Base-by-base conservation (phyloP, 1,140 invertebrate genomes). In the Drosophila truncata region DNA sequence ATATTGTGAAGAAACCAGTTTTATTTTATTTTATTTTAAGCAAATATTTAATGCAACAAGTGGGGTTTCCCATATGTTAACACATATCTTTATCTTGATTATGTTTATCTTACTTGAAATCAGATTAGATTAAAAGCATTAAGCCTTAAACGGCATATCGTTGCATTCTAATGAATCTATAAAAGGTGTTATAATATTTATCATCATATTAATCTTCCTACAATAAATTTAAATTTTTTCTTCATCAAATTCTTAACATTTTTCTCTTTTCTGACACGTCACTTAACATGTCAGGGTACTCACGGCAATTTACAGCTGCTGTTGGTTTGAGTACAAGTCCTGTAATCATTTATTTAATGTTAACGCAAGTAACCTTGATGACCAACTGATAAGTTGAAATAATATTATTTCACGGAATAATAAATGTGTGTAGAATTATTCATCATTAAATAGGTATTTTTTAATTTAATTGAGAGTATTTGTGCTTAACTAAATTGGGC, bases 261-360 rank as follows among this genome's bases (percentile, higher is more conserved):
- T 35, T 23, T 49, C 42, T 4, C 10, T 54, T 27, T 37, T 6
- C 16, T 60, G 1, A 65, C 25, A n/a, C 8, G 3, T 7, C 14
- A 64, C 31, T 65, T 65, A 44, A 61, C 37, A 33, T 9, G 13
- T 14, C 7, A 42, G 8, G 2, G 9, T 23, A 46, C 57, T 46
- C 60, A 37, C 60, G 23, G 7, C 13, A 62, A 42, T 65, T 65
- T 33, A 14, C 55, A 33, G 37, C 23, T 27, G 11, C 33, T n/a
- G 14, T 14, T 1, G 25, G 20, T 20, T 25, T 14, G 7, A 50
- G 42, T 41, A 58, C 31, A 35, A 29, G 18, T 33, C 7, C n/a
- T 54, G 14, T 23, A 60, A 60, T 46, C 5, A 46, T 18, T 16
- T 13, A 35, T 9, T 14, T 49, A 39, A 62, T 66, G 16, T 47